Conservation (phyloP, 2,113 vertebrate species). For the Xiphophorus couchianus region DNA sequence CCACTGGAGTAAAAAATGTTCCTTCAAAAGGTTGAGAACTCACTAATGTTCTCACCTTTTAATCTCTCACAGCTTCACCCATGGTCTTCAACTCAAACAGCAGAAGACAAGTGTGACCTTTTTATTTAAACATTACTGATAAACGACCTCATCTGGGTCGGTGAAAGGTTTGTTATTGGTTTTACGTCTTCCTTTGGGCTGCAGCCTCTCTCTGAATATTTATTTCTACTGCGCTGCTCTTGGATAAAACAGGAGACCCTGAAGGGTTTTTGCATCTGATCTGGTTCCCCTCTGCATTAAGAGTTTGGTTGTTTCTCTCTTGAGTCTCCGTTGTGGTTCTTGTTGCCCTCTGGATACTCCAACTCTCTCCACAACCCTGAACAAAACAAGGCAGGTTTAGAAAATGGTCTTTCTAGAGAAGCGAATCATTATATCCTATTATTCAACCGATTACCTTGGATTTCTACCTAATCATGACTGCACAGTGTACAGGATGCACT, state of each 20-base stretch:
- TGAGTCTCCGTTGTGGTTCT: too few relatives aligned
- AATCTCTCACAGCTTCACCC: constrained; percentile 6
- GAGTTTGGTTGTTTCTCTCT: not conserved
- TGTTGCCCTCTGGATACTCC: too few relatives aligned
- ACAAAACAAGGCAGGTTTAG: not conserved
- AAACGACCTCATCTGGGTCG: constrained; percentile 10
- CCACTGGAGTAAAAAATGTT: constrained; percentile 14
- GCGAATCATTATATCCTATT: not conserved
- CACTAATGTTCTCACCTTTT: constrained; percentile 53
- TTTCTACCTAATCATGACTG: too few relatives aligned
- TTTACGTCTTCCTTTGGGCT: not conserved
- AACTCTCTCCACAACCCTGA: not conserved
- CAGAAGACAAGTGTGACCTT: constrained; percentile 48
- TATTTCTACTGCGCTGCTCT: constrained; percentile 22
- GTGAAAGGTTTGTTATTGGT: constrained; percentile 23
- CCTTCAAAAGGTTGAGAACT: constrained; percentile 20
- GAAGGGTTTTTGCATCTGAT: not conserved
- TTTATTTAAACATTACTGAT: constrained; percentile 37
- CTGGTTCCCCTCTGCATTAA: not conserved
- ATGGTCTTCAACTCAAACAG: constrained; percentile 13
- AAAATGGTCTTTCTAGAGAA: not conserved
- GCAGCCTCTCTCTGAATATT: constrained; percentile 23
- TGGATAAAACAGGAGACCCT: not conserved
- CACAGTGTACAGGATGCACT: too few relatives aligned
- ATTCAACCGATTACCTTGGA: not conserved